Base-by-base conservation (phyloP, 1,140 invertebrate genomes). In the Drosophila repleta region DNA sequence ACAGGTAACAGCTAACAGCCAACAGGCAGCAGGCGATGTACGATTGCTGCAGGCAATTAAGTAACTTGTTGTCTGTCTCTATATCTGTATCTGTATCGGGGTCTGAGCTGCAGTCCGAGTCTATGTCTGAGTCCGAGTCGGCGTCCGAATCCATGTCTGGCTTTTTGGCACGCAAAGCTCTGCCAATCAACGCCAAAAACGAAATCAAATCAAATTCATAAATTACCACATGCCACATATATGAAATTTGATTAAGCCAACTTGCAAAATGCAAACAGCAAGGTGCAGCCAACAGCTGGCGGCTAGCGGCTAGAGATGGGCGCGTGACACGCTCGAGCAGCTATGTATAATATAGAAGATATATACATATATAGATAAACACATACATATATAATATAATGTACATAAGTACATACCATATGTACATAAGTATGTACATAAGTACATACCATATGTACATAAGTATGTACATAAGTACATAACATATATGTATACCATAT, bases 131-230 rank as follows among this genome's bases (percentile, higher is more conserved):
- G 43, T 73, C 24, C 32, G 26, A 45, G 21, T 17, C 26, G 2
- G 15, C 18, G 6, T 56, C 29, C 41, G 43, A 46, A 6, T 18
- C 20, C 35, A 7, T 13, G 24, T 43, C 37, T 26, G 35, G 17
- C 60, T 32, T 15, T 63, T 20, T 18, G 15, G 32, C 79, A 74
- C 65, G 55, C 61, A 61, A 82, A 71, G 35, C 51, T 51, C 58
- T 79, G 46, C 46, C 76, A 84, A 85, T 84, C 81, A 74, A 63
- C 52, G 70, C 76, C 81, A 85, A 80, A 67, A 80, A 73, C 51
- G 61, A 83, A 85, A 85, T 76, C 73, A 70, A 84, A 83, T 79
- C 41, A 55, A 79, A 80, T 60, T 71, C 61, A 73, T 56, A 76
- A 76, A 74, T 74, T 81, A 67, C 82, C 71, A 87, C 77, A 71